A percentile compares a stretch with the other conserved stretches of the same genome.
These are phyloP conservation scores for Virgularia gustaviana DNA, from an alignment of 92 coral and sea anemone species.

Conservation along the genomic window DNA sequence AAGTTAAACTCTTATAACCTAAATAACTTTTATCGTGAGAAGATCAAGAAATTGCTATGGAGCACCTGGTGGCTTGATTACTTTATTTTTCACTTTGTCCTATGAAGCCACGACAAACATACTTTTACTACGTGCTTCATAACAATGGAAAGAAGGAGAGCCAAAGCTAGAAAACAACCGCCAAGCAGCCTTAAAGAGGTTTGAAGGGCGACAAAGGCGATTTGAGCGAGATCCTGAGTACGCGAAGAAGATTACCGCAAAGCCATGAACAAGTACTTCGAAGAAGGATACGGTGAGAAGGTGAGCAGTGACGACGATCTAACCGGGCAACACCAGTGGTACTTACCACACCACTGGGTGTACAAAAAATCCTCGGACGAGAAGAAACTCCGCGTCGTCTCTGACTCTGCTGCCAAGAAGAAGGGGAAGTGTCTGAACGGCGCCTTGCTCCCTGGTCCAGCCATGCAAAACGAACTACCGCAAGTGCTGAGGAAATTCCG, in stretches of 20 bases:
- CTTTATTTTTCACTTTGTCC: too few relatives aligned
- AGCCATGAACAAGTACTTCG: conserved; percentile 45
- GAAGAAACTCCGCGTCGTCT: conserved; percentile 20
- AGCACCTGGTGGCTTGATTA: too few relatives aligned
- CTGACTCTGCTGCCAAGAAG: conserved; percentile 19
- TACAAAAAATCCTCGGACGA: conserved; percentile 19
- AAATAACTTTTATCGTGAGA: too few relatives aligned
- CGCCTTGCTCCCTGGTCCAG: conserved; percentile 41
- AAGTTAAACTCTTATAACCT: too few relatives aligned
- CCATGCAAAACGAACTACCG: conserved; percentile 39
- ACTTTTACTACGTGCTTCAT: too few relatives aligned
- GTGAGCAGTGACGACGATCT: conserved; percentile 42
- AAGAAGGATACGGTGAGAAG: conserved; percentile 47
- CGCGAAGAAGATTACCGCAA: conserved; percentile 57
- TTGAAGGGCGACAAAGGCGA: conserved; percentile 45
- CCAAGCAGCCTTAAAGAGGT: conserved; percentile 48
- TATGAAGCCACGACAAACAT: too few relatives aligned
- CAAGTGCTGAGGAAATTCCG: conserved; percentile 40
- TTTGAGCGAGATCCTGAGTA: conserved; percentile 47
- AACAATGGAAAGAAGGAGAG: conserved; percentile 47
- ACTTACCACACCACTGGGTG: conserved; percentile 23
- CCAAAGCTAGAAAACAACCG: conserved; percentile 48
- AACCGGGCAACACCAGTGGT: conserved; percentile 29
- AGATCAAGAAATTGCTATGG: too few relatives aligned
- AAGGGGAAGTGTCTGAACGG: conserved; percentile 46